Base-by-base conservation (phyloP, 2,797 vertebrate species). In the Chaetophractus vellerosus region DNA sequence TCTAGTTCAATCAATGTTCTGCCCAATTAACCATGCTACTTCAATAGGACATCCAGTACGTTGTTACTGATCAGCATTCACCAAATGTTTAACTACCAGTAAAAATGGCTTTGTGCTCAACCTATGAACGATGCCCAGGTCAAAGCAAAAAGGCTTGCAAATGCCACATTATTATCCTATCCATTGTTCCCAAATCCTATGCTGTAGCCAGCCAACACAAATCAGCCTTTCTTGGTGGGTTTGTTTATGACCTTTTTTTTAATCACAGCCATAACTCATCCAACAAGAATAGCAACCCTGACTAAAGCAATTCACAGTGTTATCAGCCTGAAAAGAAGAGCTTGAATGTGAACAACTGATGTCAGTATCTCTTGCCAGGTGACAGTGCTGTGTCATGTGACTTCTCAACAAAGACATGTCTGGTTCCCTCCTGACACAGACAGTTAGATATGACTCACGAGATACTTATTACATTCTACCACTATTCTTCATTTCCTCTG, bases 31-130 rank as follows among this genome's bases (percentile, higher is more conserved):
- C 94, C 94, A 66, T 86, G 87, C 33, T 7, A 16, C 36, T 72
- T 33, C 50, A 2, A 31, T 9, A 71, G 95, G 85, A 96, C 93
- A 83, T n/a, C 50, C 38, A 96, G 92, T 69, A 68, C 78, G 28
- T 48, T 93, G 88, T 57, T 88, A 86, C 94, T 61, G 28, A 96
- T 90, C 88, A 92, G 64, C 94, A 93, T 55, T 55, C 63, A 48
- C 95, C 93, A 94, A 83, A 94, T 94, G 31, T 91, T 96, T 84
- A 91, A 91, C 89, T 93, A 76, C 74, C 91, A 94, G 92, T 79
- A 86, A 95, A 96, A 96, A 88, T 8, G 88, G 91, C 96, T 96
- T 93, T 93, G 88, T 94, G 69, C n/a, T 83, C 91, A 93, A 86
- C 74, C 87, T 83, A 80, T 71, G 81, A 95, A 80, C 88, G 81